Evolutionary conservation across 2,113 vertebrate genomes (phyloP), one percentile per base, ranked within the genome.

Genomic region (Elephantulus edwardii): DNA sequence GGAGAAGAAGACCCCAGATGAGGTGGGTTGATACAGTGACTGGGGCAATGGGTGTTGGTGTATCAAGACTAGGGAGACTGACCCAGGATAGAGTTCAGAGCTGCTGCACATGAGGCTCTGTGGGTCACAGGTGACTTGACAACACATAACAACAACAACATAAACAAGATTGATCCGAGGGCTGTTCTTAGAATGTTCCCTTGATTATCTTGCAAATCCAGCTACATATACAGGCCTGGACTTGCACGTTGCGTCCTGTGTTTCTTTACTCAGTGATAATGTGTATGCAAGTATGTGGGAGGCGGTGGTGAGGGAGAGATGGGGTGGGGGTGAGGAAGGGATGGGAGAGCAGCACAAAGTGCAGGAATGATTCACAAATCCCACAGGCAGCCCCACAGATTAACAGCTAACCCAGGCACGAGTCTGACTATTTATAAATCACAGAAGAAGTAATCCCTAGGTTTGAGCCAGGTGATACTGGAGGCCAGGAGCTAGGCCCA

Each of bases 361-460:
- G 13, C 30, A 10, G 6, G 7, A 20, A 76, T 7, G 50, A 40
- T 40, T 77, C 64, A 11, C 46, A 64, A 64, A 54, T 78, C 75
- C 40, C 70, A 75, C 64, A 42, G 46, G 33, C 26, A 8, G 75
- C 16, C 44, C 64, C 48, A 0, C 0, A 6, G 75, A 66, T 90
- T 90, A 90, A 83, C 48, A 42, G 66, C 54, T 85, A 54, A 64
- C 85, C 82, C 28, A 24, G 74, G 70, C 58, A 28, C 6, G 9
- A 68, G 62, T 33, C 5, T 56, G 46, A 62, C 92, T 95, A 71
- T 91, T 94, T 94, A 86, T 93, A 93, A 87, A 60, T 77, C 74
- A 58, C 44, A 77, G 60, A 64, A 70, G 78, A 42, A 56, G 33
- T 93, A 83, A 95, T 90, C 81, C 83, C 50, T n/a, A 46, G 68